Evolutionary conservation across 2,113 vertebrate genomes (phyloP), one percentile per base, ranked within the genome.

Genomic region (Procapra przewalskii): DNA sequence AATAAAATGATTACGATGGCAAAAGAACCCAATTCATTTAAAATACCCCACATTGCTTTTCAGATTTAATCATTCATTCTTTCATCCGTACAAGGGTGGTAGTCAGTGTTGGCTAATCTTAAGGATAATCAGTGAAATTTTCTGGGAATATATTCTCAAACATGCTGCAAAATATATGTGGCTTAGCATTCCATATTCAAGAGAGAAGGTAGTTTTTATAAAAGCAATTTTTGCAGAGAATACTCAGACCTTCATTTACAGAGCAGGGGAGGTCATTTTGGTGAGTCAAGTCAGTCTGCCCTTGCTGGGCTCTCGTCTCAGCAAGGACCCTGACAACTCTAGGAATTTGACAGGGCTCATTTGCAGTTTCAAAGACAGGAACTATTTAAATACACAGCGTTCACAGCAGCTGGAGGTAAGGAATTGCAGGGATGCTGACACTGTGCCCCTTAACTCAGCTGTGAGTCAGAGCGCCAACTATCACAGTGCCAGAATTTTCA

Each of bases 11-110:
- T 91, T 80, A 93, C 21, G 5, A 92, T 43, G 67, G 96, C 82
- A 95, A 96, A 97, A 97, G 97, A 96, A 95, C 91, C 90, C 15
- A 97, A 96, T 95, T 94, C 13, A 6, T 90, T 98, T 96, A 94
- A 8, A 75, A 96, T 16, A 57, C 48, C 52, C 31, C 96, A 62
- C 15, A 62, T 97, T 71, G 96, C 91, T 95, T 7, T 19, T 83
- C 93, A 80, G 16, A 90, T 96, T 97, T 98, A 97, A 98, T 97
- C 97, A 87, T 94, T 87, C 62, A 36, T 91, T 93, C 87, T 85
- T 95, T 97, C 96, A 79, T 94, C 90, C 60, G 36, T 91, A 67
- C 25, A 90, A 95, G 60, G 64, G 59, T 71, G 50, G 71, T 83
- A 23, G 13, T 92, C 67, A 64, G 52, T 27, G 19, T 40, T 64